These are phyloP conservation scores for Melanaphis sacchari DNA, from an alignment of 1,140 invertebrate species.

Conservation along the genomic window DNA sequence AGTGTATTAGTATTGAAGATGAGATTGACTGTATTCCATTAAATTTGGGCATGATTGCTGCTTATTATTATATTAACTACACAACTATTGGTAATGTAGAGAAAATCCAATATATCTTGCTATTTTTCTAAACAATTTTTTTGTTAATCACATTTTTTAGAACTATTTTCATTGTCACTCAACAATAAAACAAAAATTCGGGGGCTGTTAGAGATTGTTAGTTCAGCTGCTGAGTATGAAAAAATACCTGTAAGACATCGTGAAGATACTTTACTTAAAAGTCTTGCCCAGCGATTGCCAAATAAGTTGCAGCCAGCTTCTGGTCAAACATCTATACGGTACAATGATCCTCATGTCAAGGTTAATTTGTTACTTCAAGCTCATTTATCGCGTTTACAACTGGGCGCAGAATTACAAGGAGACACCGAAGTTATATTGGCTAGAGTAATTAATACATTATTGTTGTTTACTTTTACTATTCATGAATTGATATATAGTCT, in stretches of 20 bases:
- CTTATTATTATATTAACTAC: slow-evolving; percentile 99
- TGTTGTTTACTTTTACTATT: neutral
- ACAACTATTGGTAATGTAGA: slow-evolving; percentile 86
- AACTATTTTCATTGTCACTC: slow-evolving; percentile 95
- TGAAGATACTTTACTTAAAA: slow-evolving; percentile 89
- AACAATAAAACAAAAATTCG: slow-evolving; percentile 98
- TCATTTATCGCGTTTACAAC: slow-evolving; percentile 91
- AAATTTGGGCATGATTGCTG: slow-evolving; percentile 99
- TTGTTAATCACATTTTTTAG: slow-evolving; percentile 66
- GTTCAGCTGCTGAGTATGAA: slow-evolving; percentile 96
- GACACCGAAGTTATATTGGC: slow-evolving; percentile 92
- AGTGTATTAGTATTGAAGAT: slow-evolving; percentile 96
- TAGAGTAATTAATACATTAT: slow-evolving; percentile 67
- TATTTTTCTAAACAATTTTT: neutral
- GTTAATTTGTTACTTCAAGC: slow-evolving; percentile 95
- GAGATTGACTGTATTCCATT: slow-evolving; percentile 96
- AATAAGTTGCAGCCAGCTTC: slow-evolving; percentile 74
- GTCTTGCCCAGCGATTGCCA: slow-evolving; percentile 78
- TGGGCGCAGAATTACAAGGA: slow-evolving; percentile 94
- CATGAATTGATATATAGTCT: neutral
- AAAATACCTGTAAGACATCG: slow-evolving; percentile 92
- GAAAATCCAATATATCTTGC: neutral
- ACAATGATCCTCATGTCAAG: slow-evolving; percentile 97
- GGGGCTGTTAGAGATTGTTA: slow-evolving; percentile 96
- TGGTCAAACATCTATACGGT: slow-evolving; percentile 72